Base-by-base conservation (phyloP, 2,888 invertebrate genomes). In the Priocnemis perturbator region DNA sequence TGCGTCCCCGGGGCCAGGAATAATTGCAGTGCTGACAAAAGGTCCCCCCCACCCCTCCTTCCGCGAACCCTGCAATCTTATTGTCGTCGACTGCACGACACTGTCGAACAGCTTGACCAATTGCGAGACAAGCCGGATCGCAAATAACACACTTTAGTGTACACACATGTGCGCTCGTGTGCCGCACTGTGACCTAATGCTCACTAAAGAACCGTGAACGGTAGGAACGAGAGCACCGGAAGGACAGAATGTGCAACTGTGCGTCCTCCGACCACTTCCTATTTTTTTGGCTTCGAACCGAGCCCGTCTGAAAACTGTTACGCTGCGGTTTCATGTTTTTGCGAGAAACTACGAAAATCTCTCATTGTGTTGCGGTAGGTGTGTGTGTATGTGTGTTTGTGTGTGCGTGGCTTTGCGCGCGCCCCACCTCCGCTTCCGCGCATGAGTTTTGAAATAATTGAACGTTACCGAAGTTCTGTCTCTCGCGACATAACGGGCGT, bases 41-140 rank as follows among this genome's bases (percentile, higher is more conserved):
- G 66, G 72, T 75, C 77, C 80, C 81, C 81, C 77, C 81, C 79
- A 80, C 81, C 77, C 80, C 81, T 80, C 77, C 81, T 80, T 81
- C 81, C 81, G 80, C 68, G 75, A 67, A 57, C 26, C 73, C 71
- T 73, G 71, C 77, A 80, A 80, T 79, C 80, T 76, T 78, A 79
- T 79, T 79, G 79, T 80, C 80, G 69, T 78, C 77, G 74, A 63
- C 65, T 73, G 68, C 57, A 62, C 64, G 15, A 60, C 60, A 60
- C 61, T 56, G 69, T 69, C 69, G 61, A 66, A 69, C 57, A 19
- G 17, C 50, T 19, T 19, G 50, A 50, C 17, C 50, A 19, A 50
- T 50, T 50, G 17, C 50, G 50, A 50, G 50, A 50, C 17, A 9
- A 50, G 37, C 11, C n/a, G n/a, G 47, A 50, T 50, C 17, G 50